phyloP scores from a whole-genome alignment of 2,888 invertebrate genomes.

The Buathra laborator region DNA sequence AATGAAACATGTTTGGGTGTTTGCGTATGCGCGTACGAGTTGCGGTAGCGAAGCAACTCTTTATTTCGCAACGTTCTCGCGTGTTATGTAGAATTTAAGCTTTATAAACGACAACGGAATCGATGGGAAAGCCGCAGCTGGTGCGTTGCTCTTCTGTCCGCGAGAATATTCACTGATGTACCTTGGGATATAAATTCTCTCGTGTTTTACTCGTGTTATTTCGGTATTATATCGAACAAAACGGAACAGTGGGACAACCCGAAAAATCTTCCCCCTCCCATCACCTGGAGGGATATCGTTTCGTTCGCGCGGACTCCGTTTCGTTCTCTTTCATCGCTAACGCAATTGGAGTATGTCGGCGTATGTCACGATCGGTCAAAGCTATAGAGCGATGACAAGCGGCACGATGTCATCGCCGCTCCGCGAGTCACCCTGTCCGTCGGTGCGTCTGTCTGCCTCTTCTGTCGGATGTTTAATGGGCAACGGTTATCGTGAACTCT shows the following conservation, averaged over 20 bases:
- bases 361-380: slow-evolving; percentile 29
- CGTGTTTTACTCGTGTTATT: slow-evolving; percentile 46
- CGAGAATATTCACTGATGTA: slow-evolving; percentile 32
- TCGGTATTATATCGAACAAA: slow-evolving; percentile 26
- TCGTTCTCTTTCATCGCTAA: slow-evolving; percentile 1
- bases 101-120: slow-evolving; percentile 54
- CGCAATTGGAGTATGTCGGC: slow-evolving; percentile 18
- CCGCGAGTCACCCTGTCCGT: not conserved
- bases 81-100: slow-evolving; percentile 32
- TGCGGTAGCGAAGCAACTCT: slow-evolving; percentile 24
- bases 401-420: slow-evolving; percentile 19
- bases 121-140: slow-evolving; percentile 50
- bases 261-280: slow-evolving; percentile 2
- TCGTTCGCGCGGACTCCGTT: not conserved
- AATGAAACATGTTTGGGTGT: slow-evolving; percentile 38
- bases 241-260: not conserved
- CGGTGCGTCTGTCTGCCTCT: not conserved
- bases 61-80: slow-evolving; percentile 37
- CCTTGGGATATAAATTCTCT: slow-evolving; percentile 35
- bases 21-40: slow-evolving; percentile 18
- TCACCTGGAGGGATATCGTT: not conserved
- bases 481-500: not conserved
- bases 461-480: not conserved
- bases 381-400: not conserved
- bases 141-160: slow-evolving; percentile 6